Percentiles rank a stretch among this genome's conserved stretches.
phyloP scores from a whole-genome alignment of 1,140 invertebrate genomes.

The Brachionus plicatilis region DNA sequence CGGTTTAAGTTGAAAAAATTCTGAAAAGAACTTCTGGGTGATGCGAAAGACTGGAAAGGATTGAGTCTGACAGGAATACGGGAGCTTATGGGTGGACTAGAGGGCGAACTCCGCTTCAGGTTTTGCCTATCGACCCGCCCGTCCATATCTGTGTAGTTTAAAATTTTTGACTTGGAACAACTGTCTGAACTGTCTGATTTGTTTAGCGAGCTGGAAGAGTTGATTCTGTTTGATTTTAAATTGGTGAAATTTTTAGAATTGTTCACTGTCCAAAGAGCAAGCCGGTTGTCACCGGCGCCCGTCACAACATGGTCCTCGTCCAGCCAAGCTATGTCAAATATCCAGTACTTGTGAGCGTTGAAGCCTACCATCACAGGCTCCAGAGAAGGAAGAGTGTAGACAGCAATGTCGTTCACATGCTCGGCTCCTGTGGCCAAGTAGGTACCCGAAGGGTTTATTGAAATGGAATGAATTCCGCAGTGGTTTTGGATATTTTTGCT shows the following conservation, averaged over 20 bases:
- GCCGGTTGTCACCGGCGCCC: conserved; percentile 75
- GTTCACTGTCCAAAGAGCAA: conserved; percentile 59
- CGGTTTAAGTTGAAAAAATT: conserved; percentile 1
- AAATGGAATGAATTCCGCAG: conserved; percentile 82
- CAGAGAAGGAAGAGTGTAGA: conserved; percentile 83
- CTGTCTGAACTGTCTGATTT: conserved; percentile 2
- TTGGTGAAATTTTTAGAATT: conserved; percentile 41
- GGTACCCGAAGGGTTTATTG: conserved; percentile 84
- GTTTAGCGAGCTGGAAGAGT: neutral
- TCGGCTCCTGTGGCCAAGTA: conserved; percentile 83
- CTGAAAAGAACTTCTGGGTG: neutral
- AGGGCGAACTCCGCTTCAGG: neutral
- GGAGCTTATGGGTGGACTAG: neutral
- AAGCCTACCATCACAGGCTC: conserved; percentile 86
- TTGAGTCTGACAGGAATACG: neutral
- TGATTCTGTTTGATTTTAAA: conserved; percentile 3
- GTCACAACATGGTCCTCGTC: conserved; percentile 91
- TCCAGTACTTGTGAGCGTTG: conserved; percentile 81
- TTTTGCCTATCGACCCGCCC: neutral
- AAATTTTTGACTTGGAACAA: neutral
- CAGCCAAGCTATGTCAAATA: conserved; percentile 90
- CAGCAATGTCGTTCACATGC: conserved; percentile 84
- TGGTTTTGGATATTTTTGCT: conserved; percentile 43
- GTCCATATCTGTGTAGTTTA: neutral
- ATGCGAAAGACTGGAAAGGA: neutral